phyloP scores from a whole-genome alignment of 2,113 vertebrate genomes.

The Hoplias malabaricus region DNA sequence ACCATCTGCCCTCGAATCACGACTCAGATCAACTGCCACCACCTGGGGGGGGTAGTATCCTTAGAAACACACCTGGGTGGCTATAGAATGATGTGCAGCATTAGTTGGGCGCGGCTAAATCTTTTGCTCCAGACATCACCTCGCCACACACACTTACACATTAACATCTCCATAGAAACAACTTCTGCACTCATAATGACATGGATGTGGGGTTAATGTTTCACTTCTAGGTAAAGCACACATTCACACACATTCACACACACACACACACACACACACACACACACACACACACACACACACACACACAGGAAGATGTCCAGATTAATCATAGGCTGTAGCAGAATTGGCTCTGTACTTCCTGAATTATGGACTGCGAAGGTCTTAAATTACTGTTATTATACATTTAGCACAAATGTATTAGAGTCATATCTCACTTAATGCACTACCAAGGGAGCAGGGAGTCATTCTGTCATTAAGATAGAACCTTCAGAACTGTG shows the following conservation, averaged over 20 bases:
- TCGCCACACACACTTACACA: conserved; percentile 38
- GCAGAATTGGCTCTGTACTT: too few species aligned
- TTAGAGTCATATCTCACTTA: too few species aligned
- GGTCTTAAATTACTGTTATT: too few species aligned
- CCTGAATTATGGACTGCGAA: too few species aligned
- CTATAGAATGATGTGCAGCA: conserved; percentile 28
- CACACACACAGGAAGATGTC: neutral
- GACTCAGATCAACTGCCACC: neutral
- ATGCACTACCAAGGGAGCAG: too few species aligned
- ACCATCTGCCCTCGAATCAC: conserved; percentile 39
- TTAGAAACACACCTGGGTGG: conserved; percentile 35
- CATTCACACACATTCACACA: neutral
- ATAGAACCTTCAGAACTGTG: neutral
- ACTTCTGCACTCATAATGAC: conserved; percentile 38
- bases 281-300: neutral
- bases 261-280: neutral
- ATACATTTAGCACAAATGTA: too few species aligned
- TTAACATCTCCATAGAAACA: conserved; percentile 39
- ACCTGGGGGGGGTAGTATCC: conserved; percentile 21
- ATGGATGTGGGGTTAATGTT: conserved; percentile 27
- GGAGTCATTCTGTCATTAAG: too few species aligned
- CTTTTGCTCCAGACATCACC: conserved; percentile 34
- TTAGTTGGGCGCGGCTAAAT: neutral
- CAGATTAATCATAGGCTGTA: neutral
- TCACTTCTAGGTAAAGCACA: conserved; percentile 1